Evolutionary conservation across 2,888 invertebrate genomes (phyloP), one percentile per base, ranked within the genome.

Genomic region (Ametastegia equiseti): DNA sequence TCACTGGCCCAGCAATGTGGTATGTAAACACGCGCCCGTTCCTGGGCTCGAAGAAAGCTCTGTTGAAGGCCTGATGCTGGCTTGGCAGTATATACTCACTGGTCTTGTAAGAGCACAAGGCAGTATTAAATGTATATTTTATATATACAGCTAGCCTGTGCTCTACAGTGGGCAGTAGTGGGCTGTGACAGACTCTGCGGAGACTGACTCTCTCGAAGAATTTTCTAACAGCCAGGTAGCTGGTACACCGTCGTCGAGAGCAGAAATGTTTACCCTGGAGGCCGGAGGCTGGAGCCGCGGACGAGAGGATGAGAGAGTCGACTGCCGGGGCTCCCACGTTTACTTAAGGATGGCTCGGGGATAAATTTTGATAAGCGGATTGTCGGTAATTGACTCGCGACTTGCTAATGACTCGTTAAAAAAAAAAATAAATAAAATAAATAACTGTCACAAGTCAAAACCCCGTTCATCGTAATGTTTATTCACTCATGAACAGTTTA

Each of bases 1-100:
- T 86, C 85, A 86, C 80, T 83, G 85, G n/a, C 85, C 85, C 83
- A 83, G 86, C 86, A 86, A 87, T 85, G 86, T 84, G 85, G 85
- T 89, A 86, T 85, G 89, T 90, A 89, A 90, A 90, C 86, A 87
- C 85, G 86, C 87, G 86, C 86, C 63, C 78, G 78, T 78, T 78
- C 42, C 42, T 60, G 27, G 27, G 27, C 60, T 60, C 60, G 45
- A 60, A 36, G 60, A 54, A 75, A 54, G 75, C 75, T 75, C 50
- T 23, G 75, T 42, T 23, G 69, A 73, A 47, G 50, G 50, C 27
- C 30, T 45, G 67, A 23, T 71, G 71, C 42, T 45, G 69, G 39
- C 39, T 67, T 33, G 47, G 19, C 65, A 39, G 39, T 67, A 67
- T 19, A 13, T 67, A 67, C 65, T 67, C 39, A 39, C 19, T 36